Evolutionary conservation across 1,140 invertebrate species (phyloP), one percentile per base, ranked within the genome.

Genomic region (Dolichoris vasculosae): DNA sequence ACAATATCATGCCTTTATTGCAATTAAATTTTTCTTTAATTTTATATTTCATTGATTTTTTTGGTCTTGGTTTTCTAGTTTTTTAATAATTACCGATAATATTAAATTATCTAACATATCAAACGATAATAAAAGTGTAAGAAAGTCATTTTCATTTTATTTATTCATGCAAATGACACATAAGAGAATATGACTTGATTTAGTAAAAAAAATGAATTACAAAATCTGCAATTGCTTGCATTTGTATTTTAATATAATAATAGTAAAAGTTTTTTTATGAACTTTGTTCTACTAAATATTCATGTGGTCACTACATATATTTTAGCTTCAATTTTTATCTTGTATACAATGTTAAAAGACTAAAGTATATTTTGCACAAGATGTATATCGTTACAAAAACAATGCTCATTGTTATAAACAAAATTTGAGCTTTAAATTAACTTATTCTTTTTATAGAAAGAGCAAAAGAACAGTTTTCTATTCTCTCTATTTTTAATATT

Each of bases 161-260:
- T 84, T 84, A 63, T 67, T 71, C 32, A 15, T 32, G 46, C 9
- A 32, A 77, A 30, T 77, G 71, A 17, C 71, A 63, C 15, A 26
- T 3, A 69, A 30, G 51, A 84, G 40, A 43, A 59, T 32, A 23
- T 59, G 13, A 32, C 40, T 30, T 83, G 73, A 71, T 63, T 85
- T 88, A 77, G 81, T 88, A 71, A 83, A 83, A 79, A 83, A 87
- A 89, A 87, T 82, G 86, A 87, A 88, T 84, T 71, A 88, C 67
- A 82, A 83, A 43, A 81, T 67, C 20, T 30, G 71, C 80, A 71
- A 67, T 83, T 83, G 6, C 81, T 78, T 87, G 87, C 84, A 88
- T 80, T 86, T 85, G 76, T 38, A 86, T 51, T 86, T 86, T 85
- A 88, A 88, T 87, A 84, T 40, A 81, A 79, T 78, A 84, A 84